Evolutionary conservation across 2,113 vertebrate species (phyloP).

Genomic region (Otis tarda): DNA sequence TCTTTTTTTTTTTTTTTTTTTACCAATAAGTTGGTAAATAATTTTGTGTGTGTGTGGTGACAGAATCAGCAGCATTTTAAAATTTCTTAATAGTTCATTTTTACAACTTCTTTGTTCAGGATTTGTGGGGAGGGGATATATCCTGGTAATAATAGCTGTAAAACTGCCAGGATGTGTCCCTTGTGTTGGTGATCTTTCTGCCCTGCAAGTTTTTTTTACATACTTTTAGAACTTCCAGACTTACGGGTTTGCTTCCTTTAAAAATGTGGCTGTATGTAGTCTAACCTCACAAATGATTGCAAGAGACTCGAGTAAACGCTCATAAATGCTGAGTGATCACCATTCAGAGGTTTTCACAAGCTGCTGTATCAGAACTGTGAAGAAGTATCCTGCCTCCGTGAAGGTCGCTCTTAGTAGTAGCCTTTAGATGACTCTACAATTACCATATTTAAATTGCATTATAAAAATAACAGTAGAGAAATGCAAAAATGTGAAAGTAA

Average conservation of each 20-base stretch:
- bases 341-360: neutral
- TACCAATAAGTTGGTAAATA: neutral
- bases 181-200: neutral
- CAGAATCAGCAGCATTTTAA: neutral
- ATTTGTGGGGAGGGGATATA: neutral
- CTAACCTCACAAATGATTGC: neutral
- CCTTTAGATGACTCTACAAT: neutral
- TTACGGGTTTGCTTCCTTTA: neutral
- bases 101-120: neutral
- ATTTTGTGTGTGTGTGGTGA: neutral
- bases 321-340: neutral
- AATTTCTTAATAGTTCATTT: neutral
- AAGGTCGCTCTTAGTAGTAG: neutral
- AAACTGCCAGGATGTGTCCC: neutral
- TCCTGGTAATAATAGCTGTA: neutral
- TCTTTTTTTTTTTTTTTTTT: neutral
- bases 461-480: neutral
- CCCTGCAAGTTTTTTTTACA: neutral
- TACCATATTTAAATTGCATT: neutral
- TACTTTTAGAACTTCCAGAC: neutral
- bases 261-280: neutral
- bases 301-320: neutral
- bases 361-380: neutral
- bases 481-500: neutral
- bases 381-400: neutral